Evolutionary conservation across 1,140 invertebrate species (phyloP), one percentile per base, ranked within the genome.

Genomic region (Atta texana): DNA sequence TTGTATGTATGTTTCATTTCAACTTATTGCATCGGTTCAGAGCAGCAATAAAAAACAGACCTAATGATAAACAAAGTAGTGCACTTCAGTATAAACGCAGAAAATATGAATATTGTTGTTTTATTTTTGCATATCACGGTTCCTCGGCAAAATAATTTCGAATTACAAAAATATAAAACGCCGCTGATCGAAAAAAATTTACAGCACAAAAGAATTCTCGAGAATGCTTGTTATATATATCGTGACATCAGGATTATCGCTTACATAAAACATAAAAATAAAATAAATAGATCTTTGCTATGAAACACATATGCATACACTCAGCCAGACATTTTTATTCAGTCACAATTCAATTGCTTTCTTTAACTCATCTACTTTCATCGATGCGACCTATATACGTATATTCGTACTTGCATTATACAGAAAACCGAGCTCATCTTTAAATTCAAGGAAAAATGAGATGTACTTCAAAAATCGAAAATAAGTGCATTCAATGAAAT

Each of bases 281-380:
- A 61, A 75, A 49, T n/a, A 74, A 10, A 51, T 28, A 74, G 4
- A 81, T 51, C 39, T 72, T 44, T 57, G 16, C 16, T n/a, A 39
- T 24, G 34, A 72, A 74, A 49, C 39, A 5, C 18, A 18, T n/a
- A 24, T 34, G 59, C 24, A 21, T 31, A 28, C 14, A 28, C 5
- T n/a, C 10, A n/a, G 39, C 18, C 16, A 14, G 14, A 75, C 63
- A 63, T 7, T 84, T 61, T 51, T 82, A 82, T 74, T 61, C 69
- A 34, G 14, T 84, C 21, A 57, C 55, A 6, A 75, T 75, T 84
- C 80, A 55, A 75, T 75, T 61, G 55, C 80, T 51, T 61, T n/a
- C 69, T 74, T 84, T 72, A 81, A 61, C n/a, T 84, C 69, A 75
- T 84, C 55, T 84, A 75, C 39, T 84, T 61, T 74, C 24, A 84